Evolutionary conservation across 2,888 invertebrate genomes (phyloP).

Genomic region (Caenorhabditis plicata): DNA sequence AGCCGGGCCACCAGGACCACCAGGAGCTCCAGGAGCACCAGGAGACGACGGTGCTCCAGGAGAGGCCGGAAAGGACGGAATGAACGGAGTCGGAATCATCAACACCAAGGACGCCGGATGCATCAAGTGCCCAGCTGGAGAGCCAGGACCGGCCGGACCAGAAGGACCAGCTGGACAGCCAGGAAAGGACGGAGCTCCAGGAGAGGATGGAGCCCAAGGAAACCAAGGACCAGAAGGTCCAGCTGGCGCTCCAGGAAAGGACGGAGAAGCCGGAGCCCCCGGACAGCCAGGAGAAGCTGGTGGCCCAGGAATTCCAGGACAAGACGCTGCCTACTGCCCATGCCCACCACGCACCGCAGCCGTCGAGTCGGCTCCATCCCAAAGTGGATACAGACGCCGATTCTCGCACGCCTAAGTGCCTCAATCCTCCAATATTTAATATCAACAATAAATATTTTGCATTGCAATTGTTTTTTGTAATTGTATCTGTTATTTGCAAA

Average conservation of each 20-base stretch:
- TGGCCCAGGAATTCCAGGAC: constrained; percentile 45
- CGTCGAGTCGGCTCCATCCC: constrained; percentile 32
- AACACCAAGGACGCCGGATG: constrained; percentile 40
- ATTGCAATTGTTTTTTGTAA: too few species aligned
- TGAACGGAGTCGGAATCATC: constrained; percentile 34
- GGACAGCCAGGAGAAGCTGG: constrained; percentile 44
- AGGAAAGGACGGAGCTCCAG: constrained; percentile 46
- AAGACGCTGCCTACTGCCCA: constrained; percentile 47
- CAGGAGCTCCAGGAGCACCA: constrained; percentile 40
- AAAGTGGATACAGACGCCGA: constrained; percentile 42
- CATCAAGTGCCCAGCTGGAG: constrained; percentile 52
- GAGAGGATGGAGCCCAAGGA: constrained; percentile 45
- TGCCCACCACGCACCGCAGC: constrained; percentile 51
- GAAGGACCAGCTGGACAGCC: constrained; percentile 45
- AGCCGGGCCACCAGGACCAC: constrained; percentile 50
- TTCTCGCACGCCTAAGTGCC: constrained; percentile 34
- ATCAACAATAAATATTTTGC: too few species aligned
- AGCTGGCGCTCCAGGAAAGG: constrained; percentile 39
- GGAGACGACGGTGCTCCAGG: constrained; percentile 52
- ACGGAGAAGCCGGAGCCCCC: constrained; percentile 46
- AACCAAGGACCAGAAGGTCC: constrained; percentile 39
- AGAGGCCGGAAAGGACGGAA: constrained; percentile 41
- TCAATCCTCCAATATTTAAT: too few species aligned
- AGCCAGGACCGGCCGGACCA: constrained; percentile 49
- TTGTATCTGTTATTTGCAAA: too few species aligned